Base-by-base conservation (phyloP, 2,113 vertebrate genomes). In the Cyanistes caeruleus region DNA sequence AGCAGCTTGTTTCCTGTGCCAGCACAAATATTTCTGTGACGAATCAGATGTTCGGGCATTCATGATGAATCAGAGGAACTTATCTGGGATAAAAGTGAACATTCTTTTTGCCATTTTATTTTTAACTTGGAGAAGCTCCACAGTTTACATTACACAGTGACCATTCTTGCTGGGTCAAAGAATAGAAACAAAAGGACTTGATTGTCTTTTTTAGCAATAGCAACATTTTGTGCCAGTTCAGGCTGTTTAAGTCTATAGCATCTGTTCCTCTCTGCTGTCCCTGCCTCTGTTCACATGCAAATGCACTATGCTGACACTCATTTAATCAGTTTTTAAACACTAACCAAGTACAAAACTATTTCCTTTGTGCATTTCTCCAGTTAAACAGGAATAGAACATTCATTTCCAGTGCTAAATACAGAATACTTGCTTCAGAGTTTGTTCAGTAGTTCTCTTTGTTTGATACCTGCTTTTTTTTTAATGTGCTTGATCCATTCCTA, bases 11-110 rank as follows among this genome's bases (percentile, higher is more conserved):
- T 90, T 90, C 83, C 76, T 75, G 37, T 92, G 84, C 89, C 73
- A 93, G 80, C 80, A 93, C 30, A 95, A 96, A 92, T 92, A 90
- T 93, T 95, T 88, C 90, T 80, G 74, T 80, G 86, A 84, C 56
- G 14, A 86, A 41, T 93, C 75, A 69, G 63, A 80, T 58, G 35
- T 93, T 90, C 3, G 13, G 79, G 43, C 37, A 58, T 64, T 92
- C 18, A 2, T 17, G 41, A 68, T 93, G 88, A 94, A 77, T 95
- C 83, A 95, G 55, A 80, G 64, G 33, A 93, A 72, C 76, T 70
- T 77, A 43, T 31, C 27, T 90, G 48, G 73, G 76, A 87, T 81
- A 92, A 84, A 95, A 81, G 39, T 25, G 83, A 84, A 81, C 44
- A n/a, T 86, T 94, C 18, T 74, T 92, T 62, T 81, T 74, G 30